Conservation (phyloP, 2,888 invertebrate genomes). For the Cetonia aurata region DNA sequence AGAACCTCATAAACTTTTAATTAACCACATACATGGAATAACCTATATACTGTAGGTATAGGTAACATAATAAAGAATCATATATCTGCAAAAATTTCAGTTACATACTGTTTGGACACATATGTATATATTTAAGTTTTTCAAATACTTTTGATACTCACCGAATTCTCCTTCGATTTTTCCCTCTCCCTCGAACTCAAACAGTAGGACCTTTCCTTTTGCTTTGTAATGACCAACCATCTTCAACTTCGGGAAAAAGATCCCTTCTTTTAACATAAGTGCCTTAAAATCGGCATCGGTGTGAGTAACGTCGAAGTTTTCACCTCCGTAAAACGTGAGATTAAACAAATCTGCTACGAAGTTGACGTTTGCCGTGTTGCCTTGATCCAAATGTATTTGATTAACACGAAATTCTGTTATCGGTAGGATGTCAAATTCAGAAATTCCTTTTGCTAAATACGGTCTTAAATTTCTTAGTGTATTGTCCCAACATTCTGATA, state of each 20-base stretch:
- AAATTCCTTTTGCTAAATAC: slow-evolving; percentile 58
- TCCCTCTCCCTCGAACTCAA: slow-evolving; percentile 41
- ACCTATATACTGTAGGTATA: no score
- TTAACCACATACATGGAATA: no score
- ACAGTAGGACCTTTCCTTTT: slow-evolving; percentile 38
- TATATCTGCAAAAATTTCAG: no score
- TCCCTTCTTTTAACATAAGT: slow-evolving; percentile 2
- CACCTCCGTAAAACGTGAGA: slow-evolving; percentile 52
- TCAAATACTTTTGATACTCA: background rate
- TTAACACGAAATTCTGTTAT: slow-evolving; percentile 57
- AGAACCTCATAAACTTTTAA: no score
- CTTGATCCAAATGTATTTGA: slow-evolving; percentile 55
- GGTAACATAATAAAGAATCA: no score
- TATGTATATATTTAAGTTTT: no score
- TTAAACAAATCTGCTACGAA: slow-evolving; percentile 55
- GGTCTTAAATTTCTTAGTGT: slow-evolving; percentile 55
- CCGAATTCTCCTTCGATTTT: slow-evolving; percentile 34
- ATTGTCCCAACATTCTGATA: slow-evolving; percentile 57
- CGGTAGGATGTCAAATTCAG: slow-evolving; percentile 58
- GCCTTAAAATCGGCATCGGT: slow-evolving; percentile 40
- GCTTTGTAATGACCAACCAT: slow-evolving; percentile 38
- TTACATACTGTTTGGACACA: no score
- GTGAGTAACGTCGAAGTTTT: slow-evolving; percentile 52
- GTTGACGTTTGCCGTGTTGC: slow-evolving; percentile 53
- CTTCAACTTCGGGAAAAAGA: slow-evolving; percentile 37